Conservation (phyloP, 2,113 vertebrate species). For the Natator depressus region DNA sequence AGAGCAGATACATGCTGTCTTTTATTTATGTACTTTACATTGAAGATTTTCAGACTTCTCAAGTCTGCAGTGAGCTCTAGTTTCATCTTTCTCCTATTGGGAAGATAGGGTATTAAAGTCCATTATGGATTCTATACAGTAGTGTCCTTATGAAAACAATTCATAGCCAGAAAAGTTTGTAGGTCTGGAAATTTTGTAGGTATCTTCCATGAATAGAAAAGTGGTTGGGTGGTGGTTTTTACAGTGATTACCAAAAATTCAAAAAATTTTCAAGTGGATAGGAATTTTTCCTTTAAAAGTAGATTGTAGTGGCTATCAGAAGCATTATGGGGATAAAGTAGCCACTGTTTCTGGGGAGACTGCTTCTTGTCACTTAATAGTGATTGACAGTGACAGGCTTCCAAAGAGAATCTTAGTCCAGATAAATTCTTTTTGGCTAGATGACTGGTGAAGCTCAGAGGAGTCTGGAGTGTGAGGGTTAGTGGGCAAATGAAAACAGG, state of each 20-base stretch:
- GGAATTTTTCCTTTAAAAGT: not conserved
- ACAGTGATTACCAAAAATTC: not conserved
- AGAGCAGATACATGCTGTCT: not conserved
- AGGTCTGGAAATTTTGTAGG: not conserved
- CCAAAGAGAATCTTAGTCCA: not conserved
- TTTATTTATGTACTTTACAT: not conserved
- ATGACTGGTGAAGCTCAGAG: not conserved
- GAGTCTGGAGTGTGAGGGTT: not conserved
- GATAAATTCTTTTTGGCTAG: not conserved
- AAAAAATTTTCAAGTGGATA: not conserved
- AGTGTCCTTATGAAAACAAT: not conserved
- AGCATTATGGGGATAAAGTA: not conserved
- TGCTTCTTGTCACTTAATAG: not conserved
- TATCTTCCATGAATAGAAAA: not conserved
- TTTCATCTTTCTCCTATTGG: slow-evolving; percentile 6
- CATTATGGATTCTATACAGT: not conserved
- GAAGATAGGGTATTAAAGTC: not conserved
- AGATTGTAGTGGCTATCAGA: not conserved
- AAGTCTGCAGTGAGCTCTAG: not conserved
- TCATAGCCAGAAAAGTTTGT: not conserved
- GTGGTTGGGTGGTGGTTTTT: not conserved
- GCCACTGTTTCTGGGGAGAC: not conserved
- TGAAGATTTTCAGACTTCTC: not conserved
- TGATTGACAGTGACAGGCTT: not conserved
- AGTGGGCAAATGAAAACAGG: not conserved